phyloP scores from a whole-genome alignment of 2,113 vertebrate species.

The Alces alces region DNA sequence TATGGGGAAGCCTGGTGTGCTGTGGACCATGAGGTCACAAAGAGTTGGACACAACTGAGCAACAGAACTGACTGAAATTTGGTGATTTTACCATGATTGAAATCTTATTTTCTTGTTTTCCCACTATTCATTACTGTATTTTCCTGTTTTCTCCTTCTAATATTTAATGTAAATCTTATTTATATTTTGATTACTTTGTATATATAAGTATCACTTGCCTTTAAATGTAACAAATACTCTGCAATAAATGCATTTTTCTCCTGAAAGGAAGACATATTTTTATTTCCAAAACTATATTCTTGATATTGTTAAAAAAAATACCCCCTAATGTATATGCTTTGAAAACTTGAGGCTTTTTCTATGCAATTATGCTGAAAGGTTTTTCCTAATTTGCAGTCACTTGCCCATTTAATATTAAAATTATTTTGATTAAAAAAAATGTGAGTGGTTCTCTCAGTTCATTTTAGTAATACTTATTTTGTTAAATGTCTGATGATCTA shows the following conservation, averaged over 20 bases:
- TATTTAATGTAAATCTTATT: not conserved
- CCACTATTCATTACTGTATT: not conserved
- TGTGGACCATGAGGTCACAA: not conserved
- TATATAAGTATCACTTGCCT: not conserved
- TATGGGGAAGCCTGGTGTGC: not conserved
- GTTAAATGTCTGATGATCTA: not conserved
- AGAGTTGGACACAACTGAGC: accelerated
- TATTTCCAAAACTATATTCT: not conserved
- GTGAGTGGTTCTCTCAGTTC: not conserved
- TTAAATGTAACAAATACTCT: not conserved
- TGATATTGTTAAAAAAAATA: not conserved
- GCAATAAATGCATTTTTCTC: not conserved
- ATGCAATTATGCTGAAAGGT: not conserved
- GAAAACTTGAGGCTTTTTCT: not conserved
- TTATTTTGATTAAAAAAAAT: not conserved
- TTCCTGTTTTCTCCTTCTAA: not conserved
- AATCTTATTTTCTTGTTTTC: not conserved
- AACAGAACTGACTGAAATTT: not conserved
- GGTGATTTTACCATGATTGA: not conserved
- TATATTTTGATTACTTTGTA: not conserved
- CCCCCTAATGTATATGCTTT: not conserved
- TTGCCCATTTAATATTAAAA: not conserved
- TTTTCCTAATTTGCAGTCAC: not conserved
- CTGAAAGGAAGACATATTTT: not conserved
- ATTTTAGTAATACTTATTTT: not conserved